phyloP scores from a whole-genome alignment of 1,140 invertebrate species.

The Drosophila santomea region DNA sequence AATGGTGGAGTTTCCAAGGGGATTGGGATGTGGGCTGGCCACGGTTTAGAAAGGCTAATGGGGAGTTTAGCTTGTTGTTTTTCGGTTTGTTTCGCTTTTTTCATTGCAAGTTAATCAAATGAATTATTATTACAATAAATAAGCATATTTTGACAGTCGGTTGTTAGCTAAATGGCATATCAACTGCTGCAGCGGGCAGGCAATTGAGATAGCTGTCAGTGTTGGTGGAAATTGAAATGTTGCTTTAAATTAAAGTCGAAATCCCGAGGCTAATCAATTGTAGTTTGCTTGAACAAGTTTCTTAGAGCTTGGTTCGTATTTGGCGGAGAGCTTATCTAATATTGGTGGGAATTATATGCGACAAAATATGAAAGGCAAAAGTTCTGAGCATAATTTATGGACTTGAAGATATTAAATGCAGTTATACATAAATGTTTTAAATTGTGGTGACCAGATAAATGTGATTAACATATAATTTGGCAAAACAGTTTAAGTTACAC shows the following conservation, averaged over 20 bases:
- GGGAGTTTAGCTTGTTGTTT: slow-evolving; percentile 71
- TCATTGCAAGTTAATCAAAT: slow-evolving; percentile 72
- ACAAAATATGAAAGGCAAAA: slow-evolving; percentile 10
- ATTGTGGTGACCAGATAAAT: neutral
- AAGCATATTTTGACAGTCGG: slow-evolving; percentile 52
- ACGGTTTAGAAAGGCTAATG: slow-evolving; percentile 79
- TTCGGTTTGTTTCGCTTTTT: slow-evolving; percentile 30
- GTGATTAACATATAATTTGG: too few relatives aligned
- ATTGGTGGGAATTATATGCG: slow-evolving; percentile 25
- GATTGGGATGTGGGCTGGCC: slow-evolving; percentile 29
- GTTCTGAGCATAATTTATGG: slow-evolving; percentile 7
- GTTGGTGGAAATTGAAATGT: slow-evolving; percentile 45
- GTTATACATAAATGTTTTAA: neutral
- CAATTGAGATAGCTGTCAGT: slow-evolving; percentile 60
- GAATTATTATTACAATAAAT: slow-evolving; percentile 80
- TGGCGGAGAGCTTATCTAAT: slow-evolving; percentile 11
- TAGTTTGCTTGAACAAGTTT: slow-evolving; percentile 22
- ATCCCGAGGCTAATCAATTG: slow-evolving; percentile 44
- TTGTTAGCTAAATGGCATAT: slow-evolving; percentile 59
- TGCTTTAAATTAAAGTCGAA: slow-evolving; percentile 44
- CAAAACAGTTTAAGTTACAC: too few relatives aligned
- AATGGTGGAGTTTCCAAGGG: slow-evolving; percentile 10
- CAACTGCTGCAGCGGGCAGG: slow-evolving; percentile 18
- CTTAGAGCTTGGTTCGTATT: slow-evolving; percentile 1
- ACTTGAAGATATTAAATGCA: neutral